A percentile compares a stretch with the other conserved stretches of the same genome.
Evolutionary conservation across 2,888 invertebrate genomes (phyloP).

Genomic region (Pherbina coryleti): DNA sequence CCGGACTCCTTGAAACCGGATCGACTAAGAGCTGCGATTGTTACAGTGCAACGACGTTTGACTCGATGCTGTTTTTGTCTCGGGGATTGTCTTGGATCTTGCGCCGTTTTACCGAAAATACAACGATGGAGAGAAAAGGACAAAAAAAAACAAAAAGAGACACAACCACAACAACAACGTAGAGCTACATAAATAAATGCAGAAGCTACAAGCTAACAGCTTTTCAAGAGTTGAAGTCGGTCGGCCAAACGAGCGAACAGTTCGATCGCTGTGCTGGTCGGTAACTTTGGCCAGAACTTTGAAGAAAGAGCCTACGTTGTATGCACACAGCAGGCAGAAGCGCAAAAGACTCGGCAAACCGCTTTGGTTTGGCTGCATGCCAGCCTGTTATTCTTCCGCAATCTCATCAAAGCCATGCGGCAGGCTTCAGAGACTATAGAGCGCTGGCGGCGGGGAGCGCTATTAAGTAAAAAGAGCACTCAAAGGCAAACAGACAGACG

Average conservation of each 20-base stretch:
- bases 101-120: slow-evolving; percentile 18
- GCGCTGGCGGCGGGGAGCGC: background rate
- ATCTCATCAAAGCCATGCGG: slow-evolving; percentile 41
- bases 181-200: slow-evolving; percentile 54
- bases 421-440: background rate
- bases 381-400: slow-evolving; percentile 59
- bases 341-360: background rate
- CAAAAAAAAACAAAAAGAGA: background rate
- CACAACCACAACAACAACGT: slow-evolving; percentile 5
- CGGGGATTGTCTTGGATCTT: slow-evolving; percentile 25
- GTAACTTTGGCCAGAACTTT: slow-evolving; percentile 14
- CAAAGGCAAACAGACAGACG: too few species aligned
- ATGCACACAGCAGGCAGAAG: background rate
- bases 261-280: background rate
- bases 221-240: slow-evolving; percentile 60
- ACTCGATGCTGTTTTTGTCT: background rate
- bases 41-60: background rate
- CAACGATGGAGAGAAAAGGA: background rate
- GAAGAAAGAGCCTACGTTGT: background rate
- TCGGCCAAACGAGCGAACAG: background rate
- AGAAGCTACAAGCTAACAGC: slow-evolving; percentile 66
- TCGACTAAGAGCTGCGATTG: slow-evolving; percentile 24
- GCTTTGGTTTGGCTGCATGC: slow-evolving; percentile 29
- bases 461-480: too few species aligned
- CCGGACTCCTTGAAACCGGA: slow-evolving; percentile 42